A percentile compares a stretch with the other conserved stretches of the same genome.
phyloP scores from a whole-genome alignment of 2,797 vertebrate species.

The Pangasius larnaudii region DNA sequence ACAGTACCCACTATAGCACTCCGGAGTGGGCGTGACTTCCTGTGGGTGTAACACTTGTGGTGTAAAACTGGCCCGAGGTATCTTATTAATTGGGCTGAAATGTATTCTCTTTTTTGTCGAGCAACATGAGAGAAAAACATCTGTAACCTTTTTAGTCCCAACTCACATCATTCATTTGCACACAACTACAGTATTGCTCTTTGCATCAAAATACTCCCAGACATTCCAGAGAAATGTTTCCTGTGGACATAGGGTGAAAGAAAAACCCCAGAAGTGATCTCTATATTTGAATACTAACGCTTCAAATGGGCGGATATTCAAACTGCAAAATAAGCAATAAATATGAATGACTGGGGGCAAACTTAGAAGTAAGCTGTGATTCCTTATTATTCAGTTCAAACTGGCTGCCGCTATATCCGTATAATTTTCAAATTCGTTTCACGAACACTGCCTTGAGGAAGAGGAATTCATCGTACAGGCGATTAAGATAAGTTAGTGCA shows the following conservation, averaged over 20 bases:
- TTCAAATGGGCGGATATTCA: neutral
- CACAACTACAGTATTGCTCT: neutral
- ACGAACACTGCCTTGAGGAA: neutral
- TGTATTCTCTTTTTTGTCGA: neutral
- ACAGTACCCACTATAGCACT: neutral
- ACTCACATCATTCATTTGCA: neutral
- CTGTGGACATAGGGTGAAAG: too few species aligned
- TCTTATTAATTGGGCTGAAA: neutral
- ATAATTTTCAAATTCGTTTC: neutral
- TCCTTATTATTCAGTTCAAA: neutral
- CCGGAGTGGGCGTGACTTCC: neutral
- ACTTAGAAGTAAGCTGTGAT: neutral
- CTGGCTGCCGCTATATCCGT: neutral
- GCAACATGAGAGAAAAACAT: neutral
- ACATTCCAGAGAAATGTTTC: neutral
- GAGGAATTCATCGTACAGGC: neutral
- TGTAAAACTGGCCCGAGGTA: neutral
- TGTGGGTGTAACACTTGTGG: neutral
- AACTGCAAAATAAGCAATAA: neutral
- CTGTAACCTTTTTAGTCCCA: neutral
- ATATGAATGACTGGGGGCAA: neutral
- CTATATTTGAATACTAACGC: neutral
- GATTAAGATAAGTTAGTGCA: neutral
- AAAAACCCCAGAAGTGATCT: neutral
- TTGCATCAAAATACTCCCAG: neutral